A percentile compares a stretch with the other conserved stretches of the same genome.
Conservation (phyloP, 2,888 invertebrate species). For the Mesochorus sp. region DNA sequence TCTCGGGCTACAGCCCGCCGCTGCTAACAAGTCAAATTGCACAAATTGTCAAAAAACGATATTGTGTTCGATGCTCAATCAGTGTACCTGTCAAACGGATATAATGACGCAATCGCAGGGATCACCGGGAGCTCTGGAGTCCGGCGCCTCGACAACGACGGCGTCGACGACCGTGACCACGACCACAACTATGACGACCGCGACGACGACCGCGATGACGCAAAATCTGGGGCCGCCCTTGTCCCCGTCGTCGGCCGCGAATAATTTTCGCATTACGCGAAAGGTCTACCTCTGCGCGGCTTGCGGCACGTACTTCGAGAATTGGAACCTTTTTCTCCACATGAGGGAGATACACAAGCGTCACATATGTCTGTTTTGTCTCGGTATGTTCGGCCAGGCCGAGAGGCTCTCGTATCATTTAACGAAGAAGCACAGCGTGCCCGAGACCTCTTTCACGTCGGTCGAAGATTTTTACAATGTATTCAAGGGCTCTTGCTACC, state of each 20-base stretch:
- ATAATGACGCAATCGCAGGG: conserved; percentile 69
- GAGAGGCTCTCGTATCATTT: conserved; percentile 91
- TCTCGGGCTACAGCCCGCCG: conserved; percentile 85
- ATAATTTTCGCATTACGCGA: conserved; percentile 87
- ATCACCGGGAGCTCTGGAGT: conserved; percentile 81
- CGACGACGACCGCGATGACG: not conserved
- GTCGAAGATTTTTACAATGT: conserved; percentile 87
- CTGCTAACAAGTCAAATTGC: conserved; percentile 83
- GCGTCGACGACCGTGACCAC: conserved; percentile 75
- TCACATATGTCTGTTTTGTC: conserved; percentile 92
- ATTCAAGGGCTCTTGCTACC: conserved; percentile 87
- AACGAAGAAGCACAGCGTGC: conserved; percentile 89
- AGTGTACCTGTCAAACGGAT: conserved; percentile 84
- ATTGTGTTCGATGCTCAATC: conserved; percentile 87
- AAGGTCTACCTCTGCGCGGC: conserved; percentile 92
- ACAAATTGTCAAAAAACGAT: conserved; percentile 87
- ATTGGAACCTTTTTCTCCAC: conserved; percentile 93
- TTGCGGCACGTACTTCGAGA: conserved; percentile 92
- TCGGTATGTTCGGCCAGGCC: conserved; percentile 91
- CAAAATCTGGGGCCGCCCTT: too few relatives aligned
- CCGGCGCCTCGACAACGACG: conserved; percentile 69
- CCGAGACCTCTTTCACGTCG: conserved; percentile 87
- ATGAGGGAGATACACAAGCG: conserved; percentile 92
- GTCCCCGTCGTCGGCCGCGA: conserved; percentile 67
- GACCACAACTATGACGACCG: not conserved